These are phyloP conservation scores for Amiota communis DNA, from an alignment of 2,888 invertebrate species.

Conservation along the genomic window DNA sequence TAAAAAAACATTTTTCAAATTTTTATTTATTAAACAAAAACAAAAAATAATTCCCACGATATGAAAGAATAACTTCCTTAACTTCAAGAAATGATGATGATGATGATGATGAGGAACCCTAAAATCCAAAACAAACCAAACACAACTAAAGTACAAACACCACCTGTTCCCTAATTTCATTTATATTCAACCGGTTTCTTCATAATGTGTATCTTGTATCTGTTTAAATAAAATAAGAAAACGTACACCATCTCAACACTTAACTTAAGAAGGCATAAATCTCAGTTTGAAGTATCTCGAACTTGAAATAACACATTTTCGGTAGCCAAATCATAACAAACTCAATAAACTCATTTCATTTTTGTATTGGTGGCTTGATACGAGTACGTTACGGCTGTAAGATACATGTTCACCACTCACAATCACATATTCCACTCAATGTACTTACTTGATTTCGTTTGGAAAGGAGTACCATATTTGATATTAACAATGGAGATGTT, in stretches of 20 bases:
- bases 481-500: not conserved
- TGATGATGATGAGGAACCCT: not conserved
- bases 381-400: not conserved
- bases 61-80: too few relatives aligned
- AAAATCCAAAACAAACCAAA: conserved; percentile 7
- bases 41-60: too few relatives aligned
- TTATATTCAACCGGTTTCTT: conserved; percentile 17
- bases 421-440: not conserved
- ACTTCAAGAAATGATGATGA: too few relatives aligned
- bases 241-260: not conserved
- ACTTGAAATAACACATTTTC: conserved; percentile 6
- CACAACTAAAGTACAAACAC: conserved; percentile 31
- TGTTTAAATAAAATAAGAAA: not conserved
- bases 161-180: conserved; percentile 38
- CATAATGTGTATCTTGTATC: conserved; percentile 7
- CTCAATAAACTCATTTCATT: not conserved
- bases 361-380: not conserved
- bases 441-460: not conserved
- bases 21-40: conserved; percentile 44
- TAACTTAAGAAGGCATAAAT: not conserved
- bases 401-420: not conserved
- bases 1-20: conserved; percentile 42
- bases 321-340: conserved; percentile 23
- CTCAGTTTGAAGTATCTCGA: not conserved
- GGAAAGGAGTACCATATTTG: too few relatives aligned